These are phyloP conservation scores for Urophycis tenuis DNA, from an alignment of 2,797 vertebrate genomes.

Conservation along the genomic window DNA sequence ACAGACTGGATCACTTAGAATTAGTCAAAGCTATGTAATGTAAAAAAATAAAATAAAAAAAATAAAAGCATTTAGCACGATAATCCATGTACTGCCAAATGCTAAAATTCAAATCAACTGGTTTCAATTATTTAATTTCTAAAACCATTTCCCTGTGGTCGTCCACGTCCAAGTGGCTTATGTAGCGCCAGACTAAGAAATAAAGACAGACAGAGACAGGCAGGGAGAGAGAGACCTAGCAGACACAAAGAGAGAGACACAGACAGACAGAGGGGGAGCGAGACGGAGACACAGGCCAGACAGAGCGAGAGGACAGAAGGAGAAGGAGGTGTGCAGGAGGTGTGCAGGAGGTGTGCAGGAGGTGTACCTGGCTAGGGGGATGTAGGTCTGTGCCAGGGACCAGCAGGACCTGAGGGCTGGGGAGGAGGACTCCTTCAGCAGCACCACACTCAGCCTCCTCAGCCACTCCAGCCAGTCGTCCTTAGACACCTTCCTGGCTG, in stretches of 20 bases:
- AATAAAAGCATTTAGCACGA: background rate
- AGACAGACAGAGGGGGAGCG: background rate
- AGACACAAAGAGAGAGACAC: background rate
- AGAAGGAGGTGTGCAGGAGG: background rate
- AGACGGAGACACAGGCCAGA: background rate
- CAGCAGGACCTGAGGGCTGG: slow-evolving; percentile 94
- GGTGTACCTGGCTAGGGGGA: slow-evolving; percentile 90
- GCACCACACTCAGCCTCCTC: slow-evolving; percentile 87
- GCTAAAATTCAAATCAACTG: background rate
- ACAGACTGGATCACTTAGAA: background rate
- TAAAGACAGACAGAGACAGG: background rate
- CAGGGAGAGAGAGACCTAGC: background rate
- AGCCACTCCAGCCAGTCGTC: slow-evolving; percentile 99
- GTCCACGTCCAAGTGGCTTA: background rate
- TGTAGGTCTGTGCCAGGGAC: slow-evolving; percentile 97
- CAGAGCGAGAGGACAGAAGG: background rate
- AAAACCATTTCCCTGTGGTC: background rate
- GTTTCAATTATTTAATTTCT: background rate
- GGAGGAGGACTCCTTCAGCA: slow-evolving; percentile 96
- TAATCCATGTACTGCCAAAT: background rate
- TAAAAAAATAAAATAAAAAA: background rate
- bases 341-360: background rate
- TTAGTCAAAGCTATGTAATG: background rate
- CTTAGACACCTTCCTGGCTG: slow-evolving; percentile 95
- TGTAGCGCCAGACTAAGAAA: background rate